Evolutionary conservation across 2,113 vertebrate species (phyloP).

Genomic region (Gobius niger): DNA sequence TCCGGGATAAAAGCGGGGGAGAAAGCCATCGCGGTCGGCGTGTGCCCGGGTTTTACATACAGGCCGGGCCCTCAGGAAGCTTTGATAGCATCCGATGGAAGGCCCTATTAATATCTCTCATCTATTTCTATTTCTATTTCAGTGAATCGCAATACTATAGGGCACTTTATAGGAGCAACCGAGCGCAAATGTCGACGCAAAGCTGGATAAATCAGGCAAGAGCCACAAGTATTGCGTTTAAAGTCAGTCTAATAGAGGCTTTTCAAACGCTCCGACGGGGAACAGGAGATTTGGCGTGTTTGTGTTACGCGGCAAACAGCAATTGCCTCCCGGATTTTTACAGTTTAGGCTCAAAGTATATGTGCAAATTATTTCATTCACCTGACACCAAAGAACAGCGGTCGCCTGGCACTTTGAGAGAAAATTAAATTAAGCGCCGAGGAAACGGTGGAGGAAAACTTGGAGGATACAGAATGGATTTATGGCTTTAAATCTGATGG

Average conservation of each 20-base stretch:
- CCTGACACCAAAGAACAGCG: constrained; percentile 71
- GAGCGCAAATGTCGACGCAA: constrained; percentile 33
- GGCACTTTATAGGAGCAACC: constrained; percentile 27
- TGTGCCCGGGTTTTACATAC: constrained; percentile 63
- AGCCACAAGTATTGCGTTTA: constrained; percentile 49
- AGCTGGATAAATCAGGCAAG: constrained; percentile 49
- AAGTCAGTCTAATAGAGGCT: constrained; percentile 53
- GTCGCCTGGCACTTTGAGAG: constrained; percentile 63
- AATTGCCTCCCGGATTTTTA: constrained; percentile 69
- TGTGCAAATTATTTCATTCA: constrained; percentile 76
- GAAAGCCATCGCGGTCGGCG: constrained; percentile 37
- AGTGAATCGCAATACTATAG: constrained; percentile 7
- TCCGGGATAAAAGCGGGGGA: constrained; percentile 55
- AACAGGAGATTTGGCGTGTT: constrained; percentile 47
- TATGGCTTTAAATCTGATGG: constrained; percentile 78
- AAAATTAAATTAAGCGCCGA: constrained; percentile 73
- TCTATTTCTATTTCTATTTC: constrained; percentile 22
- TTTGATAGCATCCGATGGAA: constrained; percentile 36
- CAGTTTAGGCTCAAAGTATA: constrained; percentile 71
- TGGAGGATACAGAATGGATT: constrained; percentile 74
- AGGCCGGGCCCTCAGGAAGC: constrained; percentile 33
- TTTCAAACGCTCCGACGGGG: constrained; percentile 39
- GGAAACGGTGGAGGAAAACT: constrained; percentile 73
- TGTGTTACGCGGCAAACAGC: constrained; percentile 53
- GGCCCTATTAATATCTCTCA: constrained; percentile 34